Evolutionary conservation across 2,888 invertebrate species (phyloP), one percentile per base, ranked within the genome.

Genomic region (Idaea straminata): DNA sequence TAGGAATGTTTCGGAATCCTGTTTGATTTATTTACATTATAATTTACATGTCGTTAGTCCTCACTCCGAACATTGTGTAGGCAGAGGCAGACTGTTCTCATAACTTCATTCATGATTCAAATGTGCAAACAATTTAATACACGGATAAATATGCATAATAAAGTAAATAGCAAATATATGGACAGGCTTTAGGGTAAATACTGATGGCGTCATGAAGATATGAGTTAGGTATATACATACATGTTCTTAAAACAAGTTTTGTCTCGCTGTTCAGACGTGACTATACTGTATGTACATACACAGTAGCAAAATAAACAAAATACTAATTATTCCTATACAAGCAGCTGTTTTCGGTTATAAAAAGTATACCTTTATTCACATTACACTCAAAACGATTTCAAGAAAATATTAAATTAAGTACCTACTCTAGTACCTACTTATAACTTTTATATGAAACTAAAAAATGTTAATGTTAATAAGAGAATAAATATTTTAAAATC

Each of bases 61-160:
- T 36, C 36, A 10, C 13, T 47, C 47, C 47, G 13, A 47, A 47
- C 47, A 47, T 47, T 47, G 47, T 47, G 47, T 47, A 47, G 47
- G 47, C 47, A 47, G 47, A 7, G 13, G 25, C 25, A 25, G 25
- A 25, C 25, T 25, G 47, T 47, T 47, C 47, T 47, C 47, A 47
- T 47, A 47, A 47, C 47, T 47, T 47, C 47, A 47, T 47, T 47
- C 47, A 47, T 47, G 47, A 47, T 47, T 47, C 47, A 47, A 47
- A 47, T 47, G 7, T 13, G 47, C 47, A 47, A 47, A 47, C 47
- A 47, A 47, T 47, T 13, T 47, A 47, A 7, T 47, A 47, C 47
- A 47, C 47, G 13, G 47, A 6, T 47, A 47, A 47, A 47, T 47
- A 47, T 10, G 10, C 47, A 47, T 47, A 47, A 10, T 47, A 47